Evolutionary conservation across 2,888 invertebrate genomes (phyloP).

Genomic region (Sympetrum striolatum): DNA sequence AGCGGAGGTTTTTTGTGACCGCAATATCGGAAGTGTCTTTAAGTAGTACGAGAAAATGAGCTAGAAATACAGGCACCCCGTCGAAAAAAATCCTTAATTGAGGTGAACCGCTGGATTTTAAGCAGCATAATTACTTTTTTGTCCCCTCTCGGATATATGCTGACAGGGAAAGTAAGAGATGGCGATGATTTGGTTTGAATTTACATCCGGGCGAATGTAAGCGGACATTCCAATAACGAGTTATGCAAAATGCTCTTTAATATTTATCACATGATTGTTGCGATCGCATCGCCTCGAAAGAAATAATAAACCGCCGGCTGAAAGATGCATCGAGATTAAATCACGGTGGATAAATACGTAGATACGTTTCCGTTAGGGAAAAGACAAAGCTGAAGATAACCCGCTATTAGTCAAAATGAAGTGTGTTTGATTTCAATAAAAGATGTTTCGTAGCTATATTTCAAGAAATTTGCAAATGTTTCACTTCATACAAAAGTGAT

Average conservation of each 20-base stretch:
- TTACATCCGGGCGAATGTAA: neutral
- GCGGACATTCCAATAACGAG: neutral
- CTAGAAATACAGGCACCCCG: neutral
- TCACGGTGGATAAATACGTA: neutral
- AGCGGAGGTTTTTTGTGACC: no score
- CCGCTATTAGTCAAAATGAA: no score
- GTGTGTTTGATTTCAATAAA: no score
- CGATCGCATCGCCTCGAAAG: conserved; percentile 13
- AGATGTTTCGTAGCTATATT: no score
- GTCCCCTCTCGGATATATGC: neutral
- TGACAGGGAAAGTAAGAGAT: neutral
- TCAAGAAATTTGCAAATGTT: no score
- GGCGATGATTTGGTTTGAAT: neutral
- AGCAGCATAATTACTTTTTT: neutral
- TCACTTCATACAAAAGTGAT: no score
- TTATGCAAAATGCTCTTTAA: conserved; percentile 25
- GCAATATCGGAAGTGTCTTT: no score
- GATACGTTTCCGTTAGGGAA: neutral
- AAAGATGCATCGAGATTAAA: neutral
- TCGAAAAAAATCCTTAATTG: neutral
- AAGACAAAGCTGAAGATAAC: neutral
- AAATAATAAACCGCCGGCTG: neutral
- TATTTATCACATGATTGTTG: conserved; percentile 35
- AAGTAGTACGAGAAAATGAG: neutral
- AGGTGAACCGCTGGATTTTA: neutral